Evolutionary conservation across 1,140 invertebrate genomes (phyloP), one percentile per base, ranked within the genome.

Genomic region (Pseudomyrmex gracilis): DNA sequence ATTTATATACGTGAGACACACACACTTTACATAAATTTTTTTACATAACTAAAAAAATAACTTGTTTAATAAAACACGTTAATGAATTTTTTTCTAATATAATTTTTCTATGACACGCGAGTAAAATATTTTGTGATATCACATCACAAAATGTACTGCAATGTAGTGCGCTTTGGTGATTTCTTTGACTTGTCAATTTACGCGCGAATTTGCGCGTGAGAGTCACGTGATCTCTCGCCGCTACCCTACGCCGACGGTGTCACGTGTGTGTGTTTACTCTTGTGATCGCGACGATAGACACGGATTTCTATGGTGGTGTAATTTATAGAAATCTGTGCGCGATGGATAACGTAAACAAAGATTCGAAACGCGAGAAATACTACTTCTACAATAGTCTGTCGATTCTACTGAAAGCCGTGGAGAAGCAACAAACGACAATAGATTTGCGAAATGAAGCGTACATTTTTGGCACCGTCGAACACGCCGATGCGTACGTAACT

Each of bases 381-480:
- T 92, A 86, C 49, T 95, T 95, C 74, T 94, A 95, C 64, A 96
- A 96, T 85, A 95, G 93, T 68, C 91, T 96, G 67, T 89, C 95
- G 49, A 95, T 96, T 88, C 93, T 97, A 84, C 91, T 96, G 66
- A 96, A 95, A 94, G 95, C 95, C 61, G 92, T 96, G 9, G 94
- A 96, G 93, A 95, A 95, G n/a, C 92, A 95, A 90, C 94, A 93
- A 87, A 95, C 96, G 5, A 96, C 95, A n/a, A 93, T 97, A 17
- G 96, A 97, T 92, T 91, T 97, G 45, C 93, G 96, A 80, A 96
- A 96, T 92, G 96, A 97, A 89, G 93, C 95, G 8, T 95, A 93
- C 86, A 92, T 96, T 71, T 95, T 94, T 87, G 96, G 96, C 51
- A 89, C 83, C 45, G 92, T 97, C 17, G 90, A 93, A 12, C 87